These are phyloP conservation scores for Danio choprae DNA, from an alignment of 2,797 vertebrate genomes.

Conservation along the genomic window DNA sequence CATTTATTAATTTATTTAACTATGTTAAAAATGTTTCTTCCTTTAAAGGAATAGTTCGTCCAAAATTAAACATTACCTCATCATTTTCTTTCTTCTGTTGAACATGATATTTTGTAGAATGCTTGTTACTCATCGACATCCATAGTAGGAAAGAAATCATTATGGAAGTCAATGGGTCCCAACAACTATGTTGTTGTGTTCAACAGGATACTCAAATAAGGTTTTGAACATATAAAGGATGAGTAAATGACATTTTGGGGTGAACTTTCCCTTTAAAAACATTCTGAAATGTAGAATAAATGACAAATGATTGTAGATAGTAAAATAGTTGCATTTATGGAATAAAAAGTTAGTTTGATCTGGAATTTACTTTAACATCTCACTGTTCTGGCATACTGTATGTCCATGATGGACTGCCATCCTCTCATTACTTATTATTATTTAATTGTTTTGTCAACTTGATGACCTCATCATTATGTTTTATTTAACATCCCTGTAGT, in stretches of 20 bases:
- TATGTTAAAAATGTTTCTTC: not conserved
- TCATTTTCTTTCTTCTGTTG: too few species aligned
- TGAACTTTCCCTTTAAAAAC: not conserved
- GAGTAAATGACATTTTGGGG: too few species aligned
- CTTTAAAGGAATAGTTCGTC: too few species aligned
- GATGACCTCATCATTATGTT: constrained; percentile 5
- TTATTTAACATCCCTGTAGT: not conserved
- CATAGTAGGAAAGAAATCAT: too few species aligned
- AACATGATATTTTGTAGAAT: too few species aligned
- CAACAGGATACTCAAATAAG: too few species aligned
- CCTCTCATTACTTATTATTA: not conserved
- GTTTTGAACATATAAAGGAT: too few species aligned
- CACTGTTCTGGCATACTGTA: not conserved
- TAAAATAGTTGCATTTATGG: not conserved
- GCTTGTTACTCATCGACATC: too few species aligned
- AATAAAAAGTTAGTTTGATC: not conserved
- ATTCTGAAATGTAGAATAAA: constrained; percentile 72
- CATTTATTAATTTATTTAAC: not conserved
- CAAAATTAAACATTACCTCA: too few species aligned
- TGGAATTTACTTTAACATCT: too few species aligned
- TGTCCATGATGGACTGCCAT: not conserved
- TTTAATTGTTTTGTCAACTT: not conserved
- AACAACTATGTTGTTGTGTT: too few species aligned
- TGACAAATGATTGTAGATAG: constrained; percentile 63
- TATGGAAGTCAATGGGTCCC: too few species aligned